phyloP scores from a whole-genome alignment of 92 coral and sea anemone genomes.

The Paramuricea clavata region DNA sequence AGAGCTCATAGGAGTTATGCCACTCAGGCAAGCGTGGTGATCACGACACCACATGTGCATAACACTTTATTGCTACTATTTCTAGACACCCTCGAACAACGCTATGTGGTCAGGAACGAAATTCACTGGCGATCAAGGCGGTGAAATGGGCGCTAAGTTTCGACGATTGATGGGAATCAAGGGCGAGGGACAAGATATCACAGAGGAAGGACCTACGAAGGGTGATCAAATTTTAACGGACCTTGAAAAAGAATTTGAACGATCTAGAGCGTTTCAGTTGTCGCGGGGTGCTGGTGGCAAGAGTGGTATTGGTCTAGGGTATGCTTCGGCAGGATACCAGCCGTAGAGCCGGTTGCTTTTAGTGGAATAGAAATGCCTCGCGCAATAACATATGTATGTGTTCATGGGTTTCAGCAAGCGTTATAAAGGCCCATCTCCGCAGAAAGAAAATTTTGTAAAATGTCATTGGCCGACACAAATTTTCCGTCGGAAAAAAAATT shows the following conservation, averaged over 20 bases:
- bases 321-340: slow-evolving; percentile 60
- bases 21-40: no score
- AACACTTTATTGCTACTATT: background rate
- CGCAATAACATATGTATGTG: no score
- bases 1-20: no score
- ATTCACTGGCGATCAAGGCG: slow-evolving; percentile 90
- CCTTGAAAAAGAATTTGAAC: slow-evolving; percentile 93
- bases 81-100: slow-evolving; percentile 54
- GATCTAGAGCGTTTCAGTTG: slow-evolving; percentile 95
- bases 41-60: no score
- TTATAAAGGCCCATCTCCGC: no score
- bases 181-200: slow-evolving; percentile 48
- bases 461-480: no score
- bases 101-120: slow-evolving; percentile 84
- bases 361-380: background rate
- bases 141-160: slow-evolving; percentile 97
- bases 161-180: slow-evolving; percentile 98
- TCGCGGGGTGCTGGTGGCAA: slow-evolving; percentile 99
- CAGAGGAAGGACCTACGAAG: slow-evolving; percentile 58
- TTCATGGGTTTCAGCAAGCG: no score
- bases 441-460: no score
- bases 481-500: no score
- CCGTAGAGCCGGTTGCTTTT: background rate
- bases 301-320: slow-evolving; percentile 98
- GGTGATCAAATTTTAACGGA: slow-evolving; percentile 77